Base-by-base conservation (phyloP, 2,888 invertebrate species). In the Oscheius onirici region DNA sequence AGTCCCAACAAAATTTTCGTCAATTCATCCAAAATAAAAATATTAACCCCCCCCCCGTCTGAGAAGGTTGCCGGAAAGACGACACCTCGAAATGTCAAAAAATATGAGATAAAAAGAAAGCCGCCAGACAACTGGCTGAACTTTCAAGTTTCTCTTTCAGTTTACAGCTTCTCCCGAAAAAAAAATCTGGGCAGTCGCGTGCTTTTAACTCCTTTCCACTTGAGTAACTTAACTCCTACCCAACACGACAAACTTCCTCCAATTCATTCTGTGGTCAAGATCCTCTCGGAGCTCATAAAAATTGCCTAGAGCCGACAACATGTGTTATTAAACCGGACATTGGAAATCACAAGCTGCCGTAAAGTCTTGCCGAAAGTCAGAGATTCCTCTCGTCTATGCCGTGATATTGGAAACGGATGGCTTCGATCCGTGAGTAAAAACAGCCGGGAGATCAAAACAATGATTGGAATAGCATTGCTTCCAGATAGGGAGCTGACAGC, bases 171-270 rank as follows among this genome's bases (percentile, higher is more conserved):
- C 8, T 6, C 34, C 5, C 34, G 5, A 34, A 3, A 8, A 34
- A 34, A 34, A 34, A 34, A 34, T 3, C 34, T 34, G 34, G 3
- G 34, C 34, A 34, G 34, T 55, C 28, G 55, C 55, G 55, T 55
- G 55, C 55, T 55, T 28, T 55, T 55, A 15, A 24, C 55, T 55
- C 28, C 8, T 26, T 55, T 55, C 26, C 34, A 26, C 15, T 20
- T n/a, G 55, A 26, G 55, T 55, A 55, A 26, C 28, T 55, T 26
- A 26, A 55, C 22, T n/a, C 24, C 8, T n/a, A 55, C n/a, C n/a
- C n/a, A 55, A 11, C 55, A 55, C 55, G 55, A 55, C 55, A 55
- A 55, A 55, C 55, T 55, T 55, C 55, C 55, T 34, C 34, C 57
- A 43, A 34, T 34, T 34, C 34, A 34, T 34, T 34, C 8, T 0